Conservation (phyloP, 2,888 invertebrate genomes). For the Xylota sylvarum region DNA sequence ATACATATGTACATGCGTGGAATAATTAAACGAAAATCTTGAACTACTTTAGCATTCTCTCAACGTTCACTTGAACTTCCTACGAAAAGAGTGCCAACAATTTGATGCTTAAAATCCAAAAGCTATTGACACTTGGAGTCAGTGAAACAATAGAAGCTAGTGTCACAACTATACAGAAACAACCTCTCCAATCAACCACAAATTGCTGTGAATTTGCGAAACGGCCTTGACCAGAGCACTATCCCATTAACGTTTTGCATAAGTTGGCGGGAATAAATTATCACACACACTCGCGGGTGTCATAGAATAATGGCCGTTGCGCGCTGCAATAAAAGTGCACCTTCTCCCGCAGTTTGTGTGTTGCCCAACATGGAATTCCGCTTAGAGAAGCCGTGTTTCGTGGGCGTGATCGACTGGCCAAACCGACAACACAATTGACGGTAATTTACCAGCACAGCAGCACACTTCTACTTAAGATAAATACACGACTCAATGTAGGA, state of each 20-base stretch:
- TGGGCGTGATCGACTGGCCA: slow-evolving; percentile 51
- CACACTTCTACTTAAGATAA: slow-evolving; percentile 55
- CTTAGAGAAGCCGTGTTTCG: slow-evolving; percentile 37
- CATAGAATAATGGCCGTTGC: slow-evolving; percentile 12
- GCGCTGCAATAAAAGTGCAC: slow-evolving; percentile 30
- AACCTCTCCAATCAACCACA: slow-evolving; percentile 28
- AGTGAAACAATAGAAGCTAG: background rate
- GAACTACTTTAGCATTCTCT: slow-evolving; percentile 23
- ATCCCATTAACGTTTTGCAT: slow-evolving; percentile 58
- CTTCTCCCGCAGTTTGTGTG: slow-evolving; percentile 12
- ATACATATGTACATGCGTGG: slow-evolving; percentile 10
- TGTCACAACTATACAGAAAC: background rate
- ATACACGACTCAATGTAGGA: slow-evolving; percentile 35
- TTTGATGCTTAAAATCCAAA: background rate
- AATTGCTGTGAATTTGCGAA: slow-evolving; percentile 43
- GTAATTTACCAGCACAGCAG: slow-evolving; percentile 57
- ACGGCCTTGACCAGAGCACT: slow-evolving; percentile 69
- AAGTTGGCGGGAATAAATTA: slow-evolving; percentile 51
- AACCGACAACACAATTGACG: slow-evolving; percentile 51
- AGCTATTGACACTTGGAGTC: background rate
- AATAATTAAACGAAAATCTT: slow-evolving; percentile 34
- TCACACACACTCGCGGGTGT: slow-evolving; percentile 15
- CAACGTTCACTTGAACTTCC: slow-evolving; percentile 26
- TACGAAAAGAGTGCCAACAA: background rate
- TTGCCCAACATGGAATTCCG: slow-evolving; percentile 58